These are phyloP conservation scores for Napeogenes inachia DNA, from an alignment of 2,888 invertebrate species.

Conservation along the genomic window DNA sequence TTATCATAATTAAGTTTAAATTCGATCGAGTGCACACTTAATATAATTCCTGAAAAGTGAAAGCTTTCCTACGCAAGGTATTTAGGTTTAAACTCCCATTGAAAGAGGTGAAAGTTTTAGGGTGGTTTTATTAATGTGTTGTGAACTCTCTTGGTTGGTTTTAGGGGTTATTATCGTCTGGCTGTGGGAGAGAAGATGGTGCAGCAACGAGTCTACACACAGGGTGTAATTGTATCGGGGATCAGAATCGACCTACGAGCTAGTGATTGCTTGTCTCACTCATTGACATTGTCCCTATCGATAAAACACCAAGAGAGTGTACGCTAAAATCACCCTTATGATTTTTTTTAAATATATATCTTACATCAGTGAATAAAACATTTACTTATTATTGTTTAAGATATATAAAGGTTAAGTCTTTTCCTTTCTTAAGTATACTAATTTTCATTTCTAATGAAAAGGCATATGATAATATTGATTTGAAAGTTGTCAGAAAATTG, in stretches of 20 bases:
- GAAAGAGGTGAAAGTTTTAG: constrained; percentile 76
- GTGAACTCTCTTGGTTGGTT: constrained; percentile 37
- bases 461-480: too few species aligned
- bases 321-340: constrained; percentile 42
- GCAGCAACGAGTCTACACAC: constrained; percentile 72
- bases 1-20: constrained; percentile 42
- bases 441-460: too few species aligned
- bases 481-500: too few species aligned
- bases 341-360: too few species aligned
- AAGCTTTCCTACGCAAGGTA: constrained; percentile 75
- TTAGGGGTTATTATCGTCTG: constrained; percentile 45
- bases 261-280: constrained; percentile 42
- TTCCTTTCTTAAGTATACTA: too few species aligned
- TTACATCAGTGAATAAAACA: too few species aligned
- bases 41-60: constrained; percentile 77
- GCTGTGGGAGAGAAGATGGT: constrained; percentile 57
- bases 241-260: constrained; percentile 59
- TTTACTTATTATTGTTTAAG: too few species aligned
- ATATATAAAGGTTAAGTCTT: too few species aligned
- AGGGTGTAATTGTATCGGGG: constrained; percentile 75
- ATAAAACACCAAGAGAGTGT: constrained; percentile 30
- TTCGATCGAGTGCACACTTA: constrained; percentile 36
- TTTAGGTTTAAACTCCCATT: constrained; percentile 76
- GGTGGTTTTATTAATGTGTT: constrained; percentile 38
- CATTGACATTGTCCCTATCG: constrained; percentile 34